Percentiles rank a stretch among this genome's conserved stretches.
Evolutionary conservation across 2,888 invertebrate species (phyloP).

Genomic region (Limnephilus auricula): DNA sequence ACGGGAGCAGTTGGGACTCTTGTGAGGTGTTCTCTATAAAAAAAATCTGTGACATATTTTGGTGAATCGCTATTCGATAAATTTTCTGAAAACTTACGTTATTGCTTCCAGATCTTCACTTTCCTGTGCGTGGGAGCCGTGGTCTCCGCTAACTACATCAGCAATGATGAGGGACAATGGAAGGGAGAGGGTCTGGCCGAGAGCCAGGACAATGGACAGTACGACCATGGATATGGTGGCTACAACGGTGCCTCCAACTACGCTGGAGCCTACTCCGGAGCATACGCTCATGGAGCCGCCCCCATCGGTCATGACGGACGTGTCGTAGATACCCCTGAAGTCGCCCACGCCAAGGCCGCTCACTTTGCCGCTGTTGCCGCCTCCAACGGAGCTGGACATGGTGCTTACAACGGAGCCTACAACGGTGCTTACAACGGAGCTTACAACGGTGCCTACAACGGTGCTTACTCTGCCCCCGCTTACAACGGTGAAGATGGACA

Average conservation of each 20-base stretch:
- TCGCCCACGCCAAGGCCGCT: constrained; percentile 79
- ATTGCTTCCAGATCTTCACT: constrained; percentile 15
- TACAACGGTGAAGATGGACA: constrained; percentile 59
- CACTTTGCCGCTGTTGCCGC: constrained; percentile 78
- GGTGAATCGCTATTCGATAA: neutral
- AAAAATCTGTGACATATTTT: too few relatives aligned
- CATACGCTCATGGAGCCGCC: constrained; percentile 62
- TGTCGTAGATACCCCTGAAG: constrained; percentile 77
- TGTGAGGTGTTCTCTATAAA: too few relatives aligned
- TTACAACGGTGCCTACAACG: constrained; percentile 42
- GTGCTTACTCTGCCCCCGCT: constrained; percentile 52
- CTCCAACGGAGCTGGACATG: constrained; percentile 73
- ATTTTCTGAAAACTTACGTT: neutral
- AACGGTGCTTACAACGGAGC: constrained; percentile 18
- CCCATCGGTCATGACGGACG: constrained; percentile 65
- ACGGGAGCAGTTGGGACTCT: too few relatives aligned
- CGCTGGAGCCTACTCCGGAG: constrained; percentile 37
- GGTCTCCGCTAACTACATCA: constrained; percentile 67
- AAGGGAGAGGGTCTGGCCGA: constrained; percentile 53
- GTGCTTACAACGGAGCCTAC: constrained; percentile 69
- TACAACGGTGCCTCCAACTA: neutral
- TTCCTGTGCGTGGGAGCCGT: constrained; percentile 59
- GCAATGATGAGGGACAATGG: constrained; percentile 46
- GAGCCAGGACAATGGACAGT: constrained; percentile 55
- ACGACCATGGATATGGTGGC: constrained; percentile 42